A percentile compares a stretch with the other conserved stretches of the same genome.
These are phyloP conservation scores for Lepidurus apus DNA, from an alignment of 1,140 invertebrate species.

Conservation along the genomic window DNA sequence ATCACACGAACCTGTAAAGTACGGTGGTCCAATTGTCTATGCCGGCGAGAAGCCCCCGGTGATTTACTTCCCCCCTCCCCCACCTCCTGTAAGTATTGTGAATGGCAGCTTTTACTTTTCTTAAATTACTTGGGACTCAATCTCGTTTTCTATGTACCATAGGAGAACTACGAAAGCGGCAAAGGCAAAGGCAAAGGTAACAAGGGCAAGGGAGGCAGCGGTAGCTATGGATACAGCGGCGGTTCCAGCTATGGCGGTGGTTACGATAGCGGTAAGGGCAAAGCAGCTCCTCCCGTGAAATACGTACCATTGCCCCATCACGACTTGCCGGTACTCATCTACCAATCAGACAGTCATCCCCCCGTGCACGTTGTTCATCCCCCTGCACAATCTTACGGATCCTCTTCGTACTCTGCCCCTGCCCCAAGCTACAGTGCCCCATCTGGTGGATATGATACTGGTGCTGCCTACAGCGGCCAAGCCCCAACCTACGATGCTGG, in stretches of 20 bases:
- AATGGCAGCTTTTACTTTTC: background rate
- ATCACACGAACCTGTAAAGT: conserved; percentile 41
- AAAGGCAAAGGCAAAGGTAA: background rate
- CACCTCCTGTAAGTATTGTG: conserved; percentile 35
- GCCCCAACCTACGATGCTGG: conserved; percentile 30
- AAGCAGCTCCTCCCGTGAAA: conserved; percentile 42
- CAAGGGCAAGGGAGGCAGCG: background rate
- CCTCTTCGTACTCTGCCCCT: conserved; percentile 28
- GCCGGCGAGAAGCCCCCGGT: conserved; percentile 47
- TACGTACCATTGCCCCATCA: conserved; percentile 48
- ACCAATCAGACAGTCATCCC: conserved; percentile 44
- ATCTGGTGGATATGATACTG: conserved; percentile 4
- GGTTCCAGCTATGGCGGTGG: conserved; percentile 29
- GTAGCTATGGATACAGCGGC: conserved; percentile 26
- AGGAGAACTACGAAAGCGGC: conserved; percentile 11
- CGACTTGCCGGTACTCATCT: conserved; percentile 46
- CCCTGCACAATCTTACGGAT: conserved; percentile 31
- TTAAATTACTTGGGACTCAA: background rate
- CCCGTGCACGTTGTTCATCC: conserved; percentile 45
- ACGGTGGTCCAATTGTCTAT: conserved; percentile 48
- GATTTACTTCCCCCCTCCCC: conserved; percentile 46
- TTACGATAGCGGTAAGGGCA: conserved; percentile 35
- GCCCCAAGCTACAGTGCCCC: conserved; percentile 33
- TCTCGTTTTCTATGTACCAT: background rate
- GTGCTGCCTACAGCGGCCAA: background rate